Evolutionary conservation across 2,888 invertebrate genomes (phyloP).

Genomic region (Andrena trimmerana): DNA sequence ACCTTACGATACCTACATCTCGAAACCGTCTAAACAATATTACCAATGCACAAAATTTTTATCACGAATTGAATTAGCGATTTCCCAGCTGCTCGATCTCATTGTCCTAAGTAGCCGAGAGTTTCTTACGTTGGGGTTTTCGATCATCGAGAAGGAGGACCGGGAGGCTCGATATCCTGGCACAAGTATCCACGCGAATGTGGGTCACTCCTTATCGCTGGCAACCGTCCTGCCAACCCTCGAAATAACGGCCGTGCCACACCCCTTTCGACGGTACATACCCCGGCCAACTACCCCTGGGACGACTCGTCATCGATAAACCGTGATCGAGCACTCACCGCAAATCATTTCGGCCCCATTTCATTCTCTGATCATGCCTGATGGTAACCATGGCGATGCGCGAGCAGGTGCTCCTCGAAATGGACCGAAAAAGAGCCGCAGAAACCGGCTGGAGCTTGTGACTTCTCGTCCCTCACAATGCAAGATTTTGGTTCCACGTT

Average conservation of each 20-base stretch:
- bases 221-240: constrained; percentile 53
- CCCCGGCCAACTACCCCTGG: constrained; percentile 6
- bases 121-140: background rate
- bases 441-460: no score
- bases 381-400: constrained; percentile 39
- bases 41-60: no score
- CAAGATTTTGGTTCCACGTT: no score
- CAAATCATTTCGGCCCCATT: constrained; percentile 66
- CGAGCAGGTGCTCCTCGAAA: background rate
- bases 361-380: constrained; percentile 51
- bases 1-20: no score
- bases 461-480: no score
- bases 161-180: constrained; percentile 47
- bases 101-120: constrained; percentile 40
- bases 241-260: constrained; percentile 62
- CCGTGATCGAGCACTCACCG: constrained; percentile 55
- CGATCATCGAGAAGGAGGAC: constrained; percentile 40
- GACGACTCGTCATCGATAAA: constrained; percentile 57
- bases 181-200: constrained; percentile 60
- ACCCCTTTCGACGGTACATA: constrained; percentile 53
- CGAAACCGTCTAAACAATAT: no score
- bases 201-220: constrained; percentile 70
- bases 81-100: constrained; percentile 35
- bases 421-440: no score
- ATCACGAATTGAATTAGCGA: constrained; percentile 33